Conservation (phyloP, 64 coral and sea anemone genomes). For the Actinia equina region DNA sequence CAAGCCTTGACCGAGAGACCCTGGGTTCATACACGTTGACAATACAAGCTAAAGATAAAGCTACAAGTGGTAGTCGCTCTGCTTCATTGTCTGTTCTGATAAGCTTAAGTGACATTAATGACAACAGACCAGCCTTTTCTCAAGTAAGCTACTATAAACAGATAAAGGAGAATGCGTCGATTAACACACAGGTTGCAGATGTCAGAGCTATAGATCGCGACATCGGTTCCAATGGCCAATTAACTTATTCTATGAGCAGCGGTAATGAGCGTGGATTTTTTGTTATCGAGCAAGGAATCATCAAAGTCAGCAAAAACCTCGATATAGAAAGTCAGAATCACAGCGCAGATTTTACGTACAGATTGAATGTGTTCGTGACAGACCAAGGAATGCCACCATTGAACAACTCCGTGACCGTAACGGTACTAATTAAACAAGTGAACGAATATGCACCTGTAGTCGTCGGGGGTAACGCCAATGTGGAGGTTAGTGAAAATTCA, state of each 20-base stretch:
- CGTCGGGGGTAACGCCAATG: no score
- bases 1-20: slow-evolving; percentile 71
- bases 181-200: slow-evolving; percentile 21
- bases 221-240: slow-evolving; percentile 44
- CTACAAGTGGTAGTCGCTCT: not conserved
- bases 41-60: slow-evolving; percentile 61
- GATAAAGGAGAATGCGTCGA: slow-evolving; percentile 64
- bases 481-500: no score
- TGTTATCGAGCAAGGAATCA: slow-evolving; percentile 59
- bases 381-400: slow-evolving; percentile 61
- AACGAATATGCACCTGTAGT: slow-evolving; percentile 70
- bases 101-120: slow-evolving; percentile 73
- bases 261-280: slow-evolving; percentile 73
- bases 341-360: slow-evolving; percentile 25
- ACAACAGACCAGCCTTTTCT: slow-evolving; percentile 68
- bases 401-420: slow-evolving; percentile 54
- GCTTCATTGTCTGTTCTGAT: slow-evolving; percentile 24
- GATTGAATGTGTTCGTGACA: slow-evolving; percentile 34
- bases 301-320: slow-evolving; percentile 58
- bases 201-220: slow-evolving; percentile 67
- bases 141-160: slow-evolving; percentile 19
- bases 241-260: slow-evolving; percentile 41
- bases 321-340: slow-evolving; percentile 71
- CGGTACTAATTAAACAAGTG: slow-evolving; percentile 35
- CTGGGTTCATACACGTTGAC: slow-evolving; percentile 53